These are phyloP conservation scores for Acanthopagrus latus DNA, from an alignment of 2,797 vertebrate species.

Conservation along the genomic window DNA sequence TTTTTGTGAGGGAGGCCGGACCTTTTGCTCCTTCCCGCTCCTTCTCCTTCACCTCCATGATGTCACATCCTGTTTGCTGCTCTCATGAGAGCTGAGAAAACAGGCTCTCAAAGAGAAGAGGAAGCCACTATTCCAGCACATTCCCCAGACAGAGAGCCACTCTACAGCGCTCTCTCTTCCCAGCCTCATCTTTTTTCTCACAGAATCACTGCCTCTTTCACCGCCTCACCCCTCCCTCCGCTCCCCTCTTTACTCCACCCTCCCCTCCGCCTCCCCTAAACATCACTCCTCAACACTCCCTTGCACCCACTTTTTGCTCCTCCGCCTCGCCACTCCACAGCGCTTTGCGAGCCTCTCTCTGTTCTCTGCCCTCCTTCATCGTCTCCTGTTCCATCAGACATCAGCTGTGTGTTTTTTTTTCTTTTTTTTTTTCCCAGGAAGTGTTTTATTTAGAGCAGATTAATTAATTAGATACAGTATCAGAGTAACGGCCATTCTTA, in stretches of 20 bases:
- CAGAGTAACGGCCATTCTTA: slow-evolving; percentile 53
- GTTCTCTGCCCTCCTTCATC: slow-evolving; percentile 2
- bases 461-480: slow-evolving; percentile 76
- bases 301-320: slow-evolving; percentile 2
- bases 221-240: slow-evolving; percentile 18
- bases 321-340: slow-evolving; percentile 16
- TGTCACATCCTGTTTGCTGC: slow-evolving; percentile 66
- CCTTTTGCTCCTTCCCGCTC: slow-evolving; percentile 34
- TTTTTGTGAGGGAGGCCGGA: slow-evolving; percentile 20
- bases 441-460: slow-evolving; percentile 74
- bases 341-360: slow-evolving; percentile 23
- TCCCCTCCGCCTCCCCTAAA: slow-evolving; percentile 1
- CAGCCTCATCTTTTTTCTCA: slow-evolving; percentile 44
- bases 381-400: slow-evolving; percentile 45
- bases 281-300: slow-evolving; percentile 8
- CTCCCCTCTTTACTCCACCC: slow-evolving; percentile 14
- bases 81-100: slow-evolving; percentile 21
- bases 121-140: slow-evolving; percentile 36
- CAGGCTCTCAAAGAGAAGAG: slow-evolving; percentile 38
- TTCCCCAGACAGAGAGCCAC: slow-evolving; percentile 42
- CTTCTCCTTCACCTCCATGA: slow-evolving; percentile 30
- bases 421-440: slow-evolving; percentile 39
- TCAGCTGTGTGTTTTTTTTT: slow-evolving; percentile 45
- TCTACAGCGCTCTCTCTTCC: slow-evolving; percentile 33
- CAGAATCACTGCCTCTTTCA: slow-evolving; percentile 28